Percentiles rank a stretch among this genome's conserved stretches.
phyloP scores from a whole-genome alignment of 2,797 vertebrate genomes.

The Coccyzus lansbergi region DNA sequence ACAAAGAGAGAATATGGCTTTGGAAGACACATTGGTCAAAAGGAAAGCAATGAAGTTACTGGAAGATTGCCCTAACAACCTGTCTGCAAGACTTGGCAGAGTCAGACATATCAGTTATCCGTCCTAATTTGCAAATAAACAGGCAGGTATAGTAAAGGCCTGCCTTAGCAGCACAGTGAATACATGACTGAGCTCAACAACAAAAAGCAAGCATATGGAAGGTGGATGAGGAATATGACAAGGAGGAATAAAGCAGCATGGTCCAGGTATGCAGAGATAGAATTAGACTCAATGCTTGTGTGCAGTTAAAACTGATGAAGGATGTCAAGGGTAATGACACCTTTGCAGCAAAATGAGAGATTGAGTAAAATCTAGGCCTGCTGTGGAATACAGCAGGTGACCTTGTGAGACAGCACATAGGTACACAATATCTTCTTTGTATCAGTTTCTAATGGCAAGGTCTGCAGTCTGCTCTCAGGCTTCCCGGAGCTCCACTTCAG shows the following conservation, averaged over 20 bases:
- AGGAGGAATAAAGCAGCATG: neutral
- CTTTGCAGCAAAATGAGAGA: neutral
- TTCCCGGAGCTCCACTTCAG: neutral
- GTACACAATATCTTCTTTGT: neutral
- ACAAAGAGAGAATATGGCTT: neutral
- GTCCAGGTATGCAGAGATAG: neutral
- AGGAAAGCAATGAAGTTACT: neutral
- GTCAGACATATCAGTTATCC: neutral
- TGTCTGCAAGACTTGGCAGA: neutral
- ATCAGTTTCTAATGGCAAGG: neutral
- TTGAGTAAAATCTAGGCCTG: neutral
- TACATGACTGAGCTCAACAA: neutral
- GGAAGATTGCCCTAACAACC: neutral
- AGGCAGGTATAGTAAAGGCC: neutral
- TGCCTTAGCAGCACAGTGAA: neutral
- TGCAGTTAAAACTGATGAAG: neutral
- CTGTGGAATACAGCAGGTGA: neutral
- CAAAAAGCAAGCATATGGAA: neutral
- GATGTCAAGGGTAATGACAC: neutral
- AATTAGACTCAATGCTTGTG: rapidly evolving
- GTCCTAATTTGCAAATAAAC: neutral
- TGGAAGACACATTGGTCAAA: neutral
- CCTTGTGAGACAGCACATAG: too few species aligned
- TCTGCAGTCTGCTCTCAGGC: neutral
- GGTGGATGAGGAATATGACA: neutral